A percentile compares a stretch with the other conserved stretches of the same genome.
Conservation (phyloP, 1,140 invertebrate species). For the Melanaphis sacchari region DNA sequence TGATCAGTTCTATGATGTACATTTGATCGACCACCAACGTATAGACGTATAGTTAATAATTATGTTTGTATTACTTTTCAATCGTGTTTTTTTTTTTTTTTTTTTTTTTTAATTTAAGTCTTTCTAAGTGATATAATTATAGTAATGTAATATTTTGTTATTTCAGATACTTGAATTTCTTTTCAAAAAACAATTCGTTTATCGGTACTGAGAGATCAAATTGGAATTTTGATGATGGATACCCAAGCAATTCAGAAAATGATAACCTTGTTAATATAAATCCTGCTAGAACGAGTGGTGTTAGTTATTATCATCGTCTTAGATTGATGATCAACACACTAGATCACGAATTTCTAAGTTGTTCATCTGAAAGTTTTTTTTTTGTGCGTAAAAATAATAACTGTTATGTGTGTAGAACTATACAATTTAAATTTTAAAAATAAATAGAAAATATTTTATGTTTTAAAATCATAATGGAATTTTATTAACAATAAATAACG, state of each 20-base stretch:
- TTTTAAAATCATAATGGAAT: not conserved
- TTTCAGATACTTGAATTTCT: slow-evolving; percentile 19
- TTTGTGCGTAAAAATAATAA: not conserved
- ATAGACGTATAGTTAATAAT: too few relatives aligned
- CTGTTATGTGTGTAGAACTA: not conserved
- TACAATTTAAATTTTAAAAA: not conserved
- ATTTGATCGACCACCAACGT: too few relatives aligned
- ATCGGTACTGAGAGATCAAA: not conserved
- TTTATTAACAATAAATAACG: too few relatives aligned
- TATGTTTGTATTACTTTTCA: too few relatives aligned
- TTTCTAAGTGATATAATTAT: too few relatives aligned
- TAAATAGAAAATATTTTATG: not conserved
- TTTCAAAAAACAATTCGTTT: not conserved
- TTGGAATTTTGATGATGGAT: slow-evolving; percentile 28
- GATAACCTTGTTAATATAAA: not conserved
- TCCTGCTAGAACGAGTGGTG: not conserved
- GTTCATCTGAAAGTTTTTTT: not conserved
- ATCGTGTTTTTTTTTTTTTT: too few relatives aligned
- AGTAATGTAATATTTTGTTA: not conserved
- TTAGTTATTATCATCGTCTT: not conserved
- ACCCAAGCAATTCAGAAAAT: not conserved
- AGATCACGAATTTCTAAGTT: not conserved
- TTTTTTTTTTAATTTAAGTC: too few relatives aligned
- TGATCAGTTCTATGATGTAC: too few relatives aligned
- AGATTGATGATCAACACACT: not conserved